A percentile compares a stretch with the other conserved stretches of the same genome.
Conservation (phyloP, 2,797 vertebrate species). For the Rhynchonycteris naso region DNA sequence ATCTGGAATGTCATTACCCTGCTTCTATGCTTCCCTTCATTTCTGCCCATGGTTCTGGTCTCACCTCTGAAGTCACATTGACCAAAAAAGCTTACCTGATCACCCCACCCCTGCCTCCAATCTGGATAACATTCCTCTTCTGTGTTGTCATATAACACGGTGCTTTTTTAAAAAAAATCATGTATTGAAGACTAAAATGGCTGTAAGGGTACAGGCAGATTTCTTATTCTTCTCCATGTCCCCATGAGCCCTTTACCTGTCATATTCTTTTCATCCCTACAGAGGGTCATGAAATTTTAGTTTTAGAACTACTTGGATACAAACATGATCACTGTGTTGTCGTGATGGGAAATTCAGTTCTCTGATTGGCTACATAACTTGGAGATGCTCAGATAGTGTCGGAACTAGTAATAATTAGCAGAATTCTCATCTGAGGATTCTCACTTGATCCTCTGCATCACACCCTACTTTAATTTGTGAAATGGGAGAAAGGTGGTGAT, state of each 20-base stretch:
- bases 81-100: neutral
- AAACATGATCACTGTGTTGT: neutral
- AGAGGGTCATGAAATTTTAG: neutral
- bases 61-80: neutral
- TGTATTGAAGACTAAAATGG: neutral
- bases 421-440: neutral
- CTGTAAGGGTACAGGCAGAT: neutral
- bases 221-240: neutral
- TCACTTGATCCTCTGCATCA: neutral
- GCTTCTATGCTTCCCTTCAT: neutral
- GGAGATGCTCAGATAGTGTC: constrained; percentile 11
- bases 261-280: neutral
- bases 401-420: constrained; percentile 28
- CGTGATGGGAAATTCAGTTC: neutral
- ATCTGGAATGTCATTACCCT: neutral
- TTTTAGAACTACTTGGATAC: neutral
- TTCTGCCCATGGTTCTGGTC: neutral
- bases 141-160: neutral
- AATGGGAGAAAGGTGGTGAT: constrained; percentile 14
- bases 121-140: neutral
- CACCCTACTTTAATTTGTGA: neutral
- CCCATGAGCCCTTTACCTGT: neutral
- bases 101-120: neutral
- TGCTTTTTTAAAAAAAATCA: neutral
- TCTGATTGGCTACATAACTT: constrained; percentile 1